phyloP scores from a whole-genome alignment of 2,113 vertebrate genomes.

The Anoura caudifer region DNA sequence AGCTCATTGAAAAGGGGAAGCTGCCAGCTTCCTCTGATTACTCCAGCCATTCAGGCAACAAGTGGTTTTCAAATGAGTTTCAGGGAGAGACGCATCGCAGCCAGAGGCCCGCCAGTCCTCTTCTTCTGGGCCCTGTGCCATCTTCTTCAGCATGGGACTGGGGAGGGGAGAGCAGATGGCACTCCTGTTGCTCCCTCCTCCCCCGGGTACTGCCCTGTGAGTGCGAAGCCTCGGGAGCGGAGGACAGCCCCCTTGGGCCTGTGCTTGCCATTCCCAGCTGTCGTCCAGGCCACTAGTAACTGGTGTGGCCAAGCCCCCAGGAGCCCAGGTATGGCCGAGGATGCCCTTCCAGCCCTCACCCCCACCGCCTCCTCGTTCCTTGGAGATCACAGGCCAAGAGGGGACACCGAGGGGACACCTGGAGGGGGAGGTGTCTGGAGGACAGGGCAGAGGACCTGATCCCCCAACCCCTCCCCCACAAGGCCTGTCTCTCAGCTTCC shows the following conservation, averaged over 20 bases:
- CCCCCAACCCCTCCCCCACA: accelerated
- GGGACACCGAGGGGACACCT: not conserved
- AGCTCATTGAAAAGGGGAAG: not conserved
- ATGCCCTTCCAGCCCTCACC: no score
- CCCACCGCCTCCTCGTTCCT: not conserved
- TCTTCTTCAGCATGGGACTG: not conserved
- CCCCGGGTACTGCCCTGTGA: not conserved
- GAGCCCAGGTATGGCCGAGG: not conserved
- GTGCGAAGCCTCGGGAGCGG: constrained; percentile 15
- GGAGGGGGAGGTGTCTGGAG: not conserved
- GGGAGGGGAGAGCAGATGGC: not conserved
- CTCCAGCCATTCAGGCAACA: not conserved
- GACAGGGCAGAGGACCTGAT: not conserved
- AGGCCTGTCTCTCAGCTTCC: not conserved
- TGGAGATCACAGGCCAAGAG: not conserved
- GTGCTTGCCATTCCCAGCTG: constrained; percentile 56
- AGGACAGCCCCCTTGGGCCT: not conserved
- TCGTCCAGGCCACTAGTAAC: constrained; percentile 40
- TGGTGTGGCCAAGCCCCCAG: not conserved
- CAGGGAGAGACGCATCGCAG: not conserved
- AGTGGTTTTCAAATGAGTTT: not conserved
- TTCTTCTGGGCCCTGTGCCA: not conserved
- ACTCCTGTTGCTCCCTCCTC: not conserved
- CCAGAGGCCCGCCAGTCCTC: not conserved
- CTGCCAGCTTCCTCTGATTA: not conserved